A percentile compares a stretch with the other conserved stretches of the same genome.
phyloP scores from a whole-genome alignment of 2,888 invertebrate genomes.

The Sclerodermus sp. region DNA sequence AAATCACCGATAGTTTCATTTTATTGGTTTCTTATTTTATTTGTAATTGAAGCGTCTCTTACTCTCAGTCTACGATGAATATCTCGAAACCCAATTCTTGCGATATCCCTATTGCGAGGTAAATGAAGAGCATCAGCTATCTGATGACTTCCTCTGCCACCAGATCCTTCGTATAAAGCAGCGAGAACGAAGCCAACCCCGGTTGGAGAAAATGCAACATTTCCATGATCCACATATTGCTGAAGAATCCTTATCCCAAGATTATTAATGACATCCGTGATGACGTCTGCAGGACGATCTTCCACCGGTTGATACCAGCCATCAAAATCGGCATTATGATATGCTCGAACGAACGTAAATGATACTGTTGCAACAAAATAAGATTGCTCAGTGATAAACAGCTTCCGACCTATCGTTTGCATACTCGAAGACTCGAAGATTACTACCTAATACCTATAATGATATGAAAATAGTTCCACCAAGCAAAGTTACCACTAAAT shows the following conservation, averaged over 20 bases:
- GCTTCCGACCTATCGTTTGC: too few relatives aligned
- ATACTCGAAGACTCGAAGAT: too few relatives aligned
- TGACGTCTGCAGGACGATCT: constrained; percentile 66
- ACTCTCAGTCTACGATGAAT: constrained; percentile 81
- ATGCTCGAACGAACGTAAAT: constrained; percentile 21
- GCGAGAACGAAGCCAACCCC: constrained; percentile 79
- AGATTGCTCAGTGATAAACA: too few relatives aligned
- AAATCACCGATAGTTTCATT: too few relatives aligned
- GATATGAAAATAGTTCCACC: too few relatives aligned
- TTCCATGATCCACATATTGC: constrained; percentile 54
- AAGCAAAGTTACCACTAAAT: too few relatives aligned
- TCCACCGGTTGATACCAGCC: constrained; percentile 30
- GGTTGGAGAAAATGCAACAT: constrained; percentile 83
- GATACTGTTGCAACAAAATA: too few relatives aligned
- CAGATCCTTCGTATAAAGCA: constrained; percentile 77
- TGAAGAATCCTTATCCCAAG: constrained; percentile 61
- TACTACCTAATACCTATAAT: too few relatives aligned
- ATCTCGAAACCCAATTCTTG: constrained; percentile 79
- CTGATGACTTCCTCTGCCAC: constrained; percentile 73
- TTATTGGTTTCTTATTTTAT: too few relatives aligned
- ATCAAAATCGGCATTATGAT: constrained; percentile 24
- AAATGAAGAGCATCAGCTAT: constrained; percentile 71
- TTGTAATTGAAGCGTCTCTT: constrained; percentile 47
- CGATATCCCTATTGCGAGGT: constrained; percentile 72
- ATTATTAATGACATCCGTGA: constrained; percentile 80